Evolutionary conservation across 2,797 vertebrate species (phyloP).

Genomic region (Pangasius krempfi): DNA sequence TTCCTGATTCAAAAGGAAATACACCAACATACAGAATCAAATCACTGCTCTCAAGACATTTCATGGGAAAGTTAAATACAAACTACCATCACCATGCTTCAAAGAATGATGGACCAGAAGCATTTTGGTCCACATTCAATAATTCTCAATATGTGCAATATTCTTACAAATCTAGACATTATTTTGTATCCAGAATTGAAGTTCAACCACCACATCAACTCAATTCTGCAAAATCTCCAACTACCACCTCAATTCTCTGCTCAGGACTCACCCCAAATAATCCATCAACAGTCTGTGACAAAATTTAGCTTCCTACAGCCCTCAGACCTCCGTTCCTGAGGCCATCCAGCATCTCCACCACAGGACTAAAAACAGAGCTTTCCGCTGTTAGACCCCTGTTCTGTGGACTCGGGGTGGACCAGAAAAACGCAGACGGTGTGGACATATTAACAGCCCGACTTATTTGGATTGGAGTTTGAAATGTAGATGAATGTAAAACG

Average conservation of each 20-base stretch:
- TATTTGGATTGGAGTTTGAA: neutral
- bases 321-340: neutral
- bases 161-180: neutral
- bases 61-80: neutral
- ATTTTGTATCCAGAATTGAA: neutral
- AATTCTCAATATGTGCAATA: neutral
- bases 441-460: neutral
- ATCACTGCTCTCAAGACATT: neutral
- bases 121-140: neutral
- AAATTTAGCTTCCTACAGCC: neutral
- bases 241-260: too few species aligned
- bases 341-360: neutral
- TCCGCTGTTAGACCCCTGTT: neutral
- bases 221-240: neutral
- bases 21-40: neutral
- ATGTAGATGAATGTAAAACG: neutral
- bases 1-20: neutral
- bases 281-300: neutral
- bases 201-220: neutral
- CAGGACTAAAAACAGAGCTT: constrained; percentile 2
- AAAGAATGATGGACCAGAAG: neutral
- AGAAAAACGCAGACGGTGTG: neutral
- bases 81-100: neutral
- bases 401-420: constrained; percentile 7
- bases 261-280: neutral